These are phyloP conservation scores for Yoshiicerus persimilis DNA, from an alignment of 1,140 invertebrate genomes.

Conservation along the genomic window DNA sequence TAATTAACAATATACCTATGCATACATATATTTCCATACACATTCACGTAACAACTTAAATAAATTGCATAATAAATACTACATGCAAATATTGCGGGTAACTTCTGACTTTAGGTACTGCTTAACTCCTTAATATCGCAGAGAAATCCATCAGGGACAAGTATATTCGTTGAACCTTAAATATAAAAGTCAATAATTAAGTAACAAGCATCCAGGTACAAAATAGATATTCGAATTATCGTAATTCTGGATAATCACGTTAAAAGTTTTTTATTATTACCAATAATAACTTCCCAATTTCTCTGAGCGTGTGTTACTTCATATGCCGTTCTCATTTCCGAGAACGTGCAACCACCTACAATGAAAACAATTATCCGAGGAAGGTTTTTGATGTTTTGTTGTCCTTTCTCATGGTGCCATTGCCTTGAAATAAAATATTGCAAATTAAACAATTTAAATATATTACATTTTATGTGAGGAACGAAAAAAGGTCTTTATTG, in stretches of 20 bases:
- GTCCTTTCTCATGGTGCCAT: slow-evolving; percentile 98
- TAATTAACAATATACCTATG: not conserved
- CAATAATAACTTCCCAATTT: slow-evolving; percentile 99
- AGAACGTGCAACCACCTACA: slow-evolving; percentile 93
- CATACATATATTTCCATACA: too few relatives aligned
- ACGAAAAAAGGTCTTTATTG: too few relatives aligned
- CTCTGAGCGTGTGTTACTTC: slow-evolving; percentile 94
- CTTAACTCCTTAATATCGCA: slow-evolving; percentile 61
- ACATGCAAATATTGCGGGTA: not conserved
- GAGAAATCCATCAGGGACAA: slow-evolving; percentile 93
- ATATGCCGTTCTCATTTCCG: slow-evolving; percentile 96
- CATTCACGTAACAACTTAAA: too few relatives aligned
- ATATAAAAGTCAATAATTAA: slow-evolving; percentile 33
- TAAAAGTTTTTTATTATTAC: slow-evolving; percentile 60
- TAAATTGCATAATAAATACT: not conserved
- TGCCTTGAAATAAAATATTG: slow-evolving; percentile 71
- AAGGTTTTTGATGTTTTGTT: slow-evolving; percentile 90
- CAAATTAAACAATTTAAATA: too few relatives aligned
- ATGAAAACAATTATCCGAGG: slow-evolving; percentile 95
- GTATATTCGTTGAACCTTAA: slow-evolving; percentile 86
- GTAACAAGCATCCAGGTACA: not conserved
- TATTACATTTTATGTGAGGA: too few relatives aligned
- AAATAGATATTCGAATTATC: not conserved
- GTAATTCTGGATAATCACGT: not conserved
- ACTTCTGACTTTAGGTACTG: not conserved